A percentile compares a stretch with the other conserved stretches of the same genome.
These are phyloP conservation scores for Nibea albiflora DNA, from an alignment of 2,113 vertebrate species.

Conservation along the genomic window DNA sequence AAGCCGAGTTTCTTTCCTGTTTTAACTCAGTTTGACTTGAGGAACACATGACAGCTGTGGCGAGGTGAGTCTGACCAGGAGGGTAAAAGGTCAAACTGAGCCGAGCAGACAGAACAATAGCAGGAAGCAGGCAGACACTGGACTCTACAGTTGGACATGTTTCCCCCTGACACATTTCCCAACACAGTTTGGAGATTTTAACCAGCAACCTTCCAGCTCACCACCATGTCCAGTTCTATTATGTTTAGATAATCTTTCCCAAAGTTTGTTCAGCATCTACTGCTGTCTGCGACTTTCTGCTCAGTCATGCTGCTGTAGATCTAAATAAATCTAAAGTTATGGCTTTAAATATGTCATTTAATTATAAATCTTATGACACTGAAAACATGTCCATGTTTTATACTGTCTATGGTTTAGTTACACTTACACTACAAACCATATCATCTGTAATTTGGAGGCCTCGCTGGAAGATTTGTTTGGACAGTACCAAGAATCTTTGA, in stretches of 20 bases:
- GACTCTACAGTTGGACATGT: too few species aligned
- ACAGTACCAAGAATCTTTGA: background rate
- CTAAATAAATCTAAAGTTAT: too few species aligned
- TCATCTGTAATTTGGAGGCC: background rate
- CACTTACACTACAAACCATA: too few species aligned
- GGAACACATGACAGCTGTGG: constrained; percentile 27
- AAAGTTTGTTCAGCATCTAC: background rate
- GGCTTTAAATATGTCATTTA: too few species aligned
- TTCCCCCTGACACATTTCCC: background rate
- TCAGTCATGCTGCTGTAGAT: too few species aligned
- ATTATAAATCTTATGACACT: too few species aligned
- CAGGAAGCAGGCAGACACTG: constrained; percentile 52
- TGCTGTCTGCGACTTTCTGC: too few species aligned
- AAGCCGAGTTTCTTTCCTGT: constrained; percentile 59
- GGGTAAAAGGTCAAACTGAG: constrained; percentile 51
- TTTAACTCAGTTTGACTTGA: constrained; percentile 21
- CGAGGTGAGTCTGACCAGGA: background rate
- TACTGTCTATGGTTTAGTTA: too few species aligned
- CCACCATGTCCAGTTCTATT: background rate
- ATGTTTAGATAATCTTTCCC: too few species aligned
- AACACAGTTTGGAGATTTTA: background rate
- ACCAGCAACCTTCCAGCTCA: background rate
- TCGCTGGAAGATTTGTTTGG: background rate
- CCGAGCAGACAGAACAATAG: constrained; percentile 56
- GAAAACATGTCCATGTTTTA: too few species aligned